Conservation (phyloP, 2,888 invertebrate species). For the Ischnura elegans region DNA sequence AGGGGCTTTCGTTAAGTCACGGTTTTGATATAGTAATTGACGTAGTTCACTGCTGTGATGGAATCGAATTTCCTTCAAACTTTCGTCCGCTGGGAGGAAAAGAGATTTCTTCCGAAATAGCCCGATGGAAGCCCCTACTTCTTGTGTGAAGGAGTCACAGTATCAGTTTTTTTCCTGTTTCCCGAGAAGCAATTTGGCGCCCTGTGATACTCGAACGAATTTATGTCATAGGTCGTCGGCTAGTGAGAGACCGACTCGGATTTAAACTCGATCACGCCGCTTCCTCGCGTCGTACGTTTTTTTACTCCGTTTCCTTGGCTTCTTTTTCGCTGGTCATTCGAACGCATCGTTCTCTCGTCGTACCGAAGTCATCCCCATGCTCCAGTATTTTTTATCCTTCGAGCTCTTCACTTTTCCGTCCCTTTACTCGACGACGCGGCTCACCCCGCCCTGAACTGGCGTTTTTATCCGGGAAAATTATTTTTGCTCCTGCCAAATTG, state of each 20-base stretch:
- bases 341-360: background rate
- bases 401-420: background rate
- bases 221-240: background rate
- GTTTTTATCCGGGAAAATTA: constrained; percentile 32
- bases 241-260: background rate
- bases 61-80: too few relatives aligned
- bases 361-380: background rate
- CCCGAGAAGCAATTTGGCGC: background rate
- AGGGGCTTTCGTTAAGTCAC: too few relatives aligned
- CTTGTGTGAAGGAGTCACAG: too few relatives aligned
- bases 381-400: background rate
- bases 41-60: too few relatives aligned
- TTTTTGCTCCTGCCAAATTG: background rate
- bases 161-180: background rate
- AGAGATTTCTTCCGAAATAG: too few relatives aligned
- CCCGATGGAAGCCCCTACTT: too few relatives aligned
- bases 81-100: too few relatives aligned
- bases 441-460: background rate
- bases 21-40: too few relatives aligned
- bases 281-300: background rate
- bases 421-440: background rate
- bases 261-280: background rate
- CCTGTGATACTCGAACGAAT: background rate
- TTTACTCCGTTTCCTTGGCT: background rate
- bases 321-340: background rate